Conservation (phyloP, 2,797 vertebrate species). For the Rhinella marina region DNA sequence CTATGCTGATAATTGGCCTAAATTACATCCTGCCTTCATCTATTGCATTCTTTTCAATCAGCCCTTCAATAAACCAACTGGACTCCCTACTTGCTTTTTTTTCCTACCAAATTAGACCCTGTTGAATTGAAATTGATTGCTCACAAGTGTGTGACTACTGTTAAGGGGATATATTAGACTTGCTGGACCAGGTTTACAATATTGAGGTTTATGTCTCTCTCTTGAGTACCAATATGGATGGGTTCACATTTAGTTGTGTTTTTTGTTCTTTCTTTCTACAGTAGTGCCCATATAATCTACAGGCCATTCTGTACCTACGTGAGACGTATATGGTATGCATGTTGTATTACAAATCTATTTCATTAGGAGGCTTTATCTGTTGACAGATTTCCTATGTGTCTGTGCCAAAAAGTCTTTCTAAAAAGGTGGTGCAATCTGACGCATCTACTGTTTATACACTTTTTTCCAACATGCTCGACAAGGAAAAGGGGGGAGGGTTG, state of each 20-base stretch:
- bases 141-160: background rate
- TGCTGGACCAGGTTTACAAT: background rate
- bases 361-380: too few species aligned
- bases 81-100: background rate
- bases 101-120: constrained; percentile 9
- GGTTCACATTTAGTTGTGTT: background rate
- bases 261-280: background rate
- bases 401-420: too few species aligned
- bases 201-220: background rate
- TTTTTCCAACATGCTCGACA: too few species aligned
- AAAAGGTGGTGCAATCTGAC: too few species aligned
- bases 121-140: constrained; percentile 7
- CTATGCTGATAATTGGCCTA: background rate
- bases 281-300: background rate
- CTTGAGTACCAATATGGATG: background rate
- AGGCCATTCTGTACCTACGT: background rate
- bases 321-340: too few species aligned
- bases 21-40: background rate
- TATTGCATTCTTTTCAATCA: constrained; percentile 14
- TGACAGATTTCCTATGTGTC: too few species aligned
- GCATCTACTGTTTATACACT: too few species aligned
- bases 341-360: too few species aligned
- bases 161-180: background rate
- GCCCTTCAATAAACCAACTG: background rate
- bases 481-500: too few species aligned